These are phyloP conservation scores for Pedionomus torquatus DNA, from an alignment of 2,113 vertebrate genomes.

Conservation along the genomic window DNA sequence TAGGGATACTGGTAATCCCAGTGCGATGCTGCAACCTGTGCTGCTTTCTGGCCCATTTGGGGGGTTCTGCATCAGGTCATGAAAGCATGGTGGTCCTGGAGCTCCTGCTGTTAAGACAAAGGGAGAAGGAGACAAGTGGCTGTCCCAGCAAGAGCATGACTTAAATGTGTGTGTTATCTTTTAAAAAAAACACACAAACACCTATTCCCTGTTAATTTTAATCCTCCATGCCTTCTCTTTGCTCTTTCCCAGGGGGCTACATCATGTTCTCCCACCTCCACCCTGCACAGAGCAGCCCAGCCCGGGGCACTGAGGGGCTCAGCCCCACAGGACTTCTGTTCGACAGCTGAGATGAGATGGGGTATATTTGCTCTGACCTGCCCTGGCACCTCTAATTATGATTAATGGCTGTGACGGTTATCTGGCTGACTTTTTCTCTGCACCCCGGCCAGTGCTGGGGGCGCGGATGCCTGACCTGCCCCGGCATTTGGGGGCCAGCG, in stretches of 20 bases:
- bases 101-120: not conserved
- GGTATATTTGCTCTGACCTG: not conserved
- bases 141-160: not conserved
- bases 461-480: not conserved
- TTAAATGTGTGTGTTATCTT: accelerated
- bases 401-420: not conserved
- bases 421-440: not conserved
- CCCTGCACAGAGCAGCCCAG: accelerated
- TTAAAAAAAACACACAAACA: too few species aligned
- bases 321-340: accelerated
- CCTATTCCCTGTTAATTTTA: not conserved
- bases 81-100: not conserved
- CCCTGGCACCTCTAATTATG: not conserved
- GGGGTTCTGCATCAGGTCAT: not conserved
- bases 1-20: accelerated
- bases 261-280: not conserved
- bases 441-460: not conserved
- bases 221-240: not conserved
- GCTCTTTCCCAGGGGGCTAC: not conserved
- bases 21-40: not conserved
- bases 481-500: accelerated
- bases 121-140: not conserved
- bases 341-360: not conserved
- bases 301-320: accelerated
- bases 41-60: not conserved